These are phyloP conservation scores for Panurus biarmicus DNA, from an alignment of 2,113 vertebrate genomes.

Conservation along the genomic window DNA sequence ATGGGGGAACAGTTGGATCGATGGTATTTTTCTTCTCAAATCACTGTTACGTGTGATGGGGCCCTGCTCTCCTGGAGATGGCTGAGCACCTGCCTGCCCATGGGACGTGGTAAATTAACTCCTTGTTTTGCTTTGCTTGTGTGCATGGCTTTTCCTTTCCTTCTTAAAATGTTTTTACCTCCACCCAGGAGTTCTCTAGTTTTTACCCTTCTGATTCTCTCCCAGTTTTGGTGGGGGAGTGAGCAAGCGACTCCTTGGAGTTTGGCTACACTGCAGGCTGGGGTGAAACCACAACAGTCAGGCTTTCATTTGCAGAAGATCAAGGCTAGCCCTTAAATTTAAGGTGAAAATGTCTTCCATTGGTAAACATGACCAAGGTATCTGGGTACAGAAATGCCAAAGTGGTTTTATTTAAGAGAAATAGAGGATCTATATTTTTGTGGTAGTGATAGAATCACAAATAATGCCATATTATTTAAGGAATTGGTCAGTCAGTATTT, in stretches of 20 bases:
- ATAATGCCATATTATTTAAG: background rate
- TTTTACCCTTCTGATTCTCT: background rate
- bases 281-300: fast-evolving
- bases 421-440: background rate
- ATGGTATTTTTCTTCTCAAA: background rate
- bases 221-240: background rate
- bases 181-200: background rate
- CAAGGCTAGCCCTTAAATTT: background rate
- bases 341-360: background rate
- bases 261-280: background rate
- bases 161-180: background rate
- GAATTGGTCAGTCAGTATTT: background rate
- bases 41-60: fast-evolving
- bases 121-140: background rate
- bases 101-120: background rate
- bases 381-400: background rate
- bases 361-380: background rate
- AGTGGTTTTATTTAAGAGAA: background rate
- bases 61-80: background rate
- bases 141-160: background rate
- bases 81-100: background rate
- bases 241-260: fast-evolving
- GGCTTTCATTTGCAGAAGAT: background rate
- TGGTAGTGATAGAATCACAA: background rate
- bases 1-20: background rate